Base-by-base conservation (phyloP, 1,140 invertebrate genomes). In the Drosophila tropicalis region DNA sequence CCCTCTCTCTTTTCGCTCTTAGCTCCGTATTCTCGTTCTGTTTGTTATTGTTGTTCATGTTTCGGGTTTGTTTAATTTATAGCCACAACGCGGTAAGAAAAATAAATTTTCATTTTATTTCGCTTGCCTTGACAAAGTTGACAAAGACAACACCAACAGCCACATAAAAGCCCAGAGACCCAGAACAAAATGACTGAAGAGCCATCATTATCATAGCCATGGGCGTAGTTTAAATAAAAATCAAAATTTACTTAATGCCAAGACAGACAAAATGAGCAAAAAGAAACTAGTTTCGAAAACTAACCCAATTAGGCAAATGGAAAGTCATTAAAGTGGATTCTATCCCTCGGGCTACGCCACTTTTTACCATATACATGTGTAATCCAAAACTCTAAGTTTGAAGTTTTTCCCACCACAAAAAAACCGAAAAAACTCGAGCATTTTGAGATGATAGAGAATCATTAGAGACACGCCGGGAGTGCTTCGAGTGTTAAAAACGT, bases 401-500 rank as follows among this genome's bases (percentile, higher is more conserved):
- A 32, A 56, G 32, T 41, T 71, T 69, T 78, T 78, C 72, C 72
- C 60, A 62, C 60, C 39, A 62, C 22, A 62, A 39, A 39, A 6
- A 44, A 39, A n/a, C 22, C 2, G 22, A 22, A 1, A n/a, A 41
- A 22, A 22, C 25, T 17, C 29, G 25, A 25, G 39, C 72, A 79
- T 72, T 68, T 40, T 39, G 12, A 39, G 36, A 39, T 29, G 17
- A 51, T 51, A 51, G 56, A 44, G 34, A 13, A 15, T 61, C 72
- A 75, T 75, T 73, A 72, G 19, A 55, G 15, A 39, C 36, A 32
- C 74, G 70, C 70, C 67, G 64, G 76, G 68, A 73, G 68, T 68
- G 65, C 56, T 70, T 67, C 76, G 79, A 83, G 83, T 86, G 83
- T 87, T 87, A 87, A 87, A 87, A 79, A 87, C 67, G 65, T 89